Conservation (phyloP, 2,888 invertebrate species). For the Sycophila texana region DNA sequence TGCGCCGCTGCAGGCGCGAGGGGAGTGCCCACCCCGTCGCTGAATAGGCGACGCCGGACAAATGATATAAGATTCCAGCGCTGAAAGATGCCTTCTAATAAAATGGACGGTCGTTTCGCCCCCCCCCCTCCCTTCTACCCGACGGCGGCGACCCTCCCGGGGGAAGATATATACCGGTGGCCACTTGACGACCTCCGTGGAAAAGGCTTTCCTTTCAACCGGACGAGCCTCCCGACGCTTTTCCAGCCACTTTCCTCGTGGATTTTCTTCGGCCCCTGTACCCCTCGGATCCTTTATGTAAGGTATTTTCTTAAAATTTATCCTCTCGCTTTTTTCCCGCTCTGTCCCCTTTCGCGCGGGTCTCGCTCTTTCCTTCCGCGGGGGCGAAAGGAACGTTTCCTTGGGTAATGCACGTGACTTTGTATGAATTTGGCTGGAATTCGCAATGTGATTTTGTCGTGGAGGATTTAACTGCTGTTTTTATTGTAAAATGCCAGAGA, state of each 20-base stretch:
- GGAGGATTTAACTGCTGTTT: too few relatives aligned
- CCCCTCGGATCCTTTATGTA: slow-evolving; percentile 47
- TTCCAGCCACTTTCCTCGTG: slow-evolving; percentile 24
- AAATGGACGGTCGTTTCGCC: slow-evolving; percentile 66
- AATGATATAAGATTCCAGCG: slow-evolving; percentile 70
- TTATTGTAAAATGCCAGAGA: too few relatives aligned
- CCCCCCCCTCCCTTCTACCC: slow-evolving; percentile 22
- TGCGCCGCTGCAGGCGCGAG: background rate
- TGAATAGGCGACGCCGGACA: slow-evolving; percentile 66
- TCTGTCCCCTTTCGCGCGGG: slow-evolving; percentile 14
- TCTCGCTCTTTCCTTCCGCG: slow-evolving; percentile 32
- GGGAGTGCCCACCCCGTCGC: slow-evolving; percentile 21
- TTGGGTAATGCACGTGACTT: too few relatives aligned
- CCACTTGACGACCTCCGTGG: slow-evolving; percentile 45
- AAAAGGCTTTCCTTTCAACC: slow-evolving; percentile 44
- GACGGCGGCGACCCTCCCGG: slow-evolving; percentile 21
- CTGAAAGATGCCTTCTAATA: slow-evolving; percentile 71
- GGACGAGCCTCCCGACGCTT: slow-evolving; percentile 28
- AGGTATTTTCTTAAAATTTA: slow-evolving; percentile 56
- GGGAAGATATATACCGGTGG: slow-evolving; percentile 27
- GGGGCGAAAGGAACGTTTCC: too few relatives aligned
- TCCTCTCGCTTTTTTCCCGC: slow-evolving; percentile 34
- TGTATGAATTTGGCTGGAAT: too few relatives aligned
- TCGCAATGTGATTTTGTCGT: too few relatives aligned
- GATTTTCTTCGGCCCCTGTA: slow-evolving; percentile 14